Base-by-base conservation (phyloP, 1,140 invertebrate species). In the Calosoma granatense region DNA sequence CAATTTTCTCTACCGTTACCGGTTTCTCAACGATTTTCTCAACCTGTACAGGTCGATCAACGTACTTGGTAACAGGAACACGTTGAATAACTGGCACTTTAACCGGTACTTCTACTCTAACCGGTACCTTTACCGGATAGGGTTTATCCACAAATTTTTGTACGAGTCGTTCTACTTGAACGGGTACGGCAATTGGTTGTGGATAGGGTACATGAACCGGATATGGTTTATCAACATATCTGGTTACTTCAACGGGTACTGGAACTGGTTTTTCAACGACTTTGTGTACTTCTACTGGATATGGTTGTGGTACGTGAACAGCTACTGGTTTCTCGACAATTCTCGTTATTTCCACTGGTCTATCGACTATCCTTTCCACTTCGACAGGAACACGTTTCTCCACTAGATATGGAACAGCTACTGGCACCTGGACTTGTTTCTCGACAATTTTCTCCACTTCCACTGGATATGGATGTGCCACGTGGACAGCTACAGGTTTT, bases 381-480 rank as follows among this genome's bases (percentile, higher is more conserved):
- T 78, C 67, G 12, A 64, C 56, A 26, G 63, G 65, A 51, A 64
- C 57, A 2, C 55, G 58, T 20, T 62, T 58, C 53, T 63, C 51
- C 22, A 63, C 61, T 53, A 61, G 68, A 66, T 66, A 71, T 54
- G 62, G 69, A 1, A 81, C 68, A 54, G 73, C 72, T 4, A 78
- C 68, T 2, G 68, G 67, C 15, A 65, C 59, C 11, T 67, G 65
- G 9, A 70, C 54, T 0, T 77, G 76, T 63, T 78, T 81, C 63
- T 81, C 79, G 0, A 81, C 72, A 39, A 81, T 75, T 59, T 73
- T 77, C 53, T 79, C 77, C 0, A 76, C 66, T 43, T 76, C 73
- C 0, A 81, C 71, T 0, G 75, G 72, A 41, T 69, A 60, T 41
- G 64, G 64, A n/a, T n/a, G n/a, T n/a, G n/a, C n/a, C n/a, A n/a